phyloP scores from a whole-genome alignment of 2,888 invertebrate species.

The Microplitis manilae region DNA sequence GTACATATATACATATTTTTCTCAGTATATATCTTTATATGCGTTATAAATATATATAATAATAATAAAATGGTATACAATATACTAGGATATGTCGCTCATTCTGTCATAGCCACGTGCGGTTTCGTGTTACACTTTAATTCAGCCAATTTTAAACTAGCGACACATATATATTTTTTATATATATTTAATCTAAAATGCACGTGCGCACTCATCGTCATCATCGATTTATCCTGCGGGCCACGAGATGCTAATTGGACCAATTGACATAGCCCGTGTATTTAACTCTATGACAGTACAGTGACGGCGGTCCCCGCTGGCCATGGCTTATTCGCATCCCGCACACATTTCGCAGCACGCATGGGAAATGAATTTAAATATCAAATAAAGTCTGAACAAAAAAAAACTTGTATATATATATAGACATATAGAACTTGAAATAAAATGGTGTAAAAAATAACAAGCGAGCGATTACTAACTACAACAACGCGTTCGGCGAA shows the following conservation, averaged over 20 bases:
- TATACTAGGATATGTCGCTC: constrained; percentile 11
- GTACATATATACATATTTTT: not conserved
- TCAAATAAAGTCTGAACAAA: not conserved
- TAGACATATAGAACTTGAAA: too few species aligned
- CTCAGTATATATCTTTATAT: not conserved
- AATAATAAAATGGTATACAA: constrained; percentile 4
- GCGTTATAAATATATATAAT: not conserved
- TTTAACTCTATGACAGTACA: constrained; percentile 25
- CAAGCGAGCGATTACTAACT: too few species aligned
- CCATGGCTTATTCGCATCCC: not conserved
- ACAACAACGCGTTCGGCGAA: too few species aligned
- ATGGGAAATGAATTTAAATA: not conserved
- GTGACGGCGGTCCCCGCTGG: constrained; percentile 1
- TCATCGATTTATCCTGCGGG: constrained; percentile 27
- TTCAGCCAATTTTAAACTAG: constrained; percentile 65
- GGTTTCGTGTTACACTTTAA: constrained; percentile 71
- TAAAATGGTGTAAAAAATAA: too few species aligned
- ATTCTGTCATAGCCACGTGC: constrained; percentile 65
- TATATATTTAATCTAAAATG: constrained; percentile 22
- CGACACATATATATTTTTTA: not conserved
- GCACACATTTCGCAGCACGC: not conserved
- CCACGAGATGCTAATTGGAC: constrained; percentile 35
- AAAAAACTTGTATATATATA: too few species aligned
- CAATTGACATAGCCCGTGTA: constrained; percentile 38
- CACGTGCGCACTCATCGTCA: constrained; percentile 34